Evolutionary conservation across 2,797 vertebrate species (phyloP), one percentile per base, ranked within the genome.

Genomic region (Eospalax fontanierii): DNA sequence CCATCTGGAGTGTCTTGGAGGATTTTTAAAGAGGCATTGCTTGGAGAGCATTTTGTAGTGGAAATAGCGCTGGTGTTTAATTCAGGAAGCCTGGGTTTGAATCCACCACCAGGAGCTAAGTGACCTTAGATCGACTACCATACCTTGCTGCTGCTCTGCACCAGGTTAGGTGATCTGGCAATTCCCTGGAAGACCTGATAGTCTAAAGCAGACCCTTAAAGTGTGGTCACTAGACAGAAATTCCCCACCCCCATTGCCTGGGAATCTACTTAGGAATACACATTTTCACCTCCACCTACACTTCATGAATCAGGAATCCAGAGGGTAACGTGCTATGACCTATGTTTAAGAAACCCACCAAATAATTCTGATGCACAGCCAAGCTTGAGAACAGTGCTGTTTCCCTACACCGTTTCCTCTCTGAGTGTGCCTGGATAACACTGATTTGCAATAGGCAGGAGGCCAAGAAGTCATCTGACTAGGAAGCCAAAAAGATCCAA

Each of bases 1-100:
- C 97, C 97, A 97, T 97, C 97, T 97, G 97, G 96, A 91, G 95
- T 86, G 81, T 95, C 94, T 73, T 88, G 87, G 87, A 96, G 89
- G 84, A 93, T 97, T 97, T 96, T 95, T 95, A 85, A 97, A 96
- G 94, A 91, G 50, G 70, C 76, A 46, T 33, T 71, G 78, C 93
- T 96, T 93, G 79, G 65, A 97, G 59, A 95, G 80, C 63, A 76
- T 93, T 92, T 91, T 89, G 63, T 85, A 95, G 78, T 79, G 38
- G 87, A 86, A 73, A 95, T 87, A 87, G 46, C 14, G 40, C 83
- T 93, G 38, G 38, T 65, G 63, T 89, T 90, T 61, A 79, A 74
- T 89, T 89, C 71, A 87, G 83, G 80, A 75, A 89, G 68, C 57
- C 50, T 95, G 70, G 76, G 68, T 94, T 78, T 85, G 81, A 65